Conservation (phyloP, 2,113 vertebrate genomes). For the Leptodactylus fuscus region DNA sequence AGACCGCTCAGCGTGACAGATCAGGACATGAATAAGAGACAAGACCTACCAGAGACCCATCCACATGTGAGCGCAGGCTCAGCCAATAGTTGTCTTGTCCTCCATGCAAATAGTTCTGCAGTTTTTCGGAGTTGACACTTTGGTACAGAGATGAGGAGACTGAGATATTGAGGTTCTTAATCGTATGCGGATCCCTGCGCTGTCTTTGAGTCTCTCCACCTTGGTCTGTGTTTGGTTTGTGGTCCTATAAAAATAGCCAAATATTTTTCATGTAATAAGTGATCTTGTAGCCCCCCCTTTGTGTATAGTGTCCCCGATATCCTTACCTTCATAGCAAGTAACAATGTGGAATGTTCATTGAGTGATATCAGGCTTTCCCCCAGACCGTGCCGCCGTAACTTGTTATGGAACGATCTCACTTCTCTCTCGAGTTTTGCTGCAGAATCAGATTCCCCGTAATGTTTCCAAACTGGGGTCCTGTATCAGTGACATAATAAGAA, state of each 20-base stretch:
- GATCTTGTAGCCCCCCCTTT: too few species aligned
- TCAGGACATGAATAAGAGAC: too few species aligned
- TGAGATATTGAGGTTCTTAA: slow-evolving; percentile 82
- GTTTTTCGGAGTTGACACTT: slow-evolving; percentile 77
- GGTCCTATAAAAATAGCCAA: slow-evolving; percentile 69
- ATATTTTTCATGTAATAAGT: neutral
- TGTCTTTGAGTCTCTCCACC: slow-evolving; percentile 69
- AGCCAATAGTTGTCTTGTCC: slow-evolving; percentile 79
- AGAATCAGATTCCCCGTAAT: slow-evolving; percentile 72
- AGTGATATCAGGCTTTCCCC: slow-evolving; percentile 83
- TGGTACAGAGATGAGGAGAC: slow-evolving; percentile 84
- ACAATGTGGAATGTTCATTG: slow-evolving; percentile 81
- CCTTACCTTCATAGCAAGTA: slow-evolving; percentile 78
- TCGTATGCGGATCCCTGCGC: slow-evolving; percentile 72
- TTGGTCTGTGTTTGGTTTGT: slow-evolving; percentile 21
- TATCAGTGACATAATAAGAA: neutral
- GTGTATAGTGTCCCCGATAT: neutral
- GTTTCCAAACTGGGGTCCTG: slow-evolving; percentile 83
- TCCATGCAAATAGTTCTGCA: slow-evolving; percentile 78
- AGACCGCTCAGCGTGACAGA: too few species aligned
- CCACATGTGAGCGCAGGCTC: slow-evolving; percentile 72
- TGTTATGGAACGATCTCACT: slow-evolving; percentile 79
- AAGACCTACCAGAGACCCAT: slow-evolving; percentile 75
- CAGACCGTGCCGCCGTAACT: slow-evolving; percentile 78
- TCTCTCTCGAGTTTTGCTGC: slow-evolving; percentile 81